A percentile compares a stretch with the other conserved stretches of the same genome.
phyloP scores from a whole-genome alignment of 2,888 invertebrate genomes.

The Sminthurinus aureus region DNA sequence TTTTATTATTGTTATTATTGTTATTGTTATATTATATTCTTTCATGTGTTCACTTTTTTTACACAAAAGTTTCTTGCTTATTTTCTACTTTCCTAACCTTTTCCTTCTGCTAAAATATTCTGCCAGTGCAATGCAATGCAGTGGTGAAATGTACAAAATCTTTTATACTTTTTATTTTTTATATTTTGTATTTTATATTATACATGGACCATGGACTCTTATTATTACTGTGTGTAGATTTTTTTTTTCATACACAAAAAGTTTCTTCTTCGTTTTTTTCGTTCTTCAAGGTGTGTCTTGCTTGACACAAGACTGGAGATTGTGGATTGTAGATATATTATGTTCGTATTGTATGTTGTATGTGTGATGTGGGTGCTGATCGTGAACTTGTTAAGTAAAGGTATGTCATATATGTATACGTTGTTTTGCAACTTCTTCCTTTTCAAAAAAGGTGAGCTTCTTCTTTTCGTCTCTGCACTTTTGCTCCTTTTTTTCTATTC shows the following conservation, averaged over 20 bases:
- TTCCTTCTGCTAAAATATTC: too few species aligned
- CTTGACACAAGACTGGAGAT: too few species aligned
- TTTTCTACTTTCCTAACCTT: too few species aligned
- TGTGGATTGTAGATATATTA: too few species aligned
- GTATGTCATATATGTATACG: not conserved
- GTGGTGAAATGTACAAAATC: too few species aligned
- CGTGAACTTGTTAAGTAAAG: not conserved
- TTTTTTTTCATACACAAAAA: conserved; percentile 5
- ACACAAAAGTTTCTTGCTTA: not conserved
- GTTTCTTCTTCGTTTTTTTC: not conserved
- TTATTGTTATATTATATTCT: not conserved
- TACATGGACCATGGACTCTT: not conserved
- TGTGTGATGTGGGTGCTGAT: not conserved
- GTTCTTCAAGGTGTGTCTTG: conserved; percentile 21
- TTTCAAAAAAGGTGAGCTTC: conserved; percentile 10
- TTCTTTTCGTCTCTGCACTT: not conserved
- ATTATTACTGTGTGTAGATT: not conserved
- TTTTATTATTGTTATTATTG: not conserved
- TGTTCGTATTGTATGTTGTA: not conserved
- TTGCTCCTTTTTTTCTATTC: not conserved
- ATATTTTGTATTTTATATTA: not conserved
- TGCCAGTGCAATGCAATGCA: too few species aligned
- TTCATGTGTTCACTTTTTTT: conserved; percentile 16
- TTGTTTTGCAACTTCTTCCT: conserved; percentile 21
- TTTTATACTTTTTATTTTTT: not conserved